Base-by-base conservation (phyloP, 1,140 invertebrate genomes). In the Pseudomyrmex gracilis region DNA sequence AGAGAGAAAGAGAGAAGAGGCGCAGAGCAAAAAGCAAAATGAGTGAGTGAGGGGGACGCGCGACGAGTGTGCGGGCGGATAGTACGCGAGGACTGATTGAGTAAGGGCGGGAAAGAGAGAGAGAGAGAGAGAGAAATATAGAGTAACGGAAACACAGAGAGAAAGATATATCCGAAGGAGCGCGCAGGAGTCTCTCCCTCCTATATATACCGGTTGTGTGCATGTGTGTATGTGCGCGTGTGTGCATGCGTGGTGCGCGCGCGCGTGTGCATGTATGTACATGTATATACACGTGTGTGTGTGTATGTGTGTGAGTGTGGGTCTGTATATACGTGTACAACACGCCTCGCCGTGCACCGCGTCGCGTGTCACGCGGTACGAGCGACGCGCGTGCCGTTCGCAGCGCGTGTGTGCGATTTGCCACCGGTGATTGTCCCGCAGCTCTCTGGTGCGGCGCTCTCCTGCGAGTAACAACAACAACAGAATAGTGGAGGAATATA, bases 111-210 rank as follows among this genome's bases (percentile, higher is more conserved):
- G 43, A 49, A 68, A 7, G 24, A 47, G 10, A 47, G 8, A 71
- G n/a, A 24, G 55, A 71, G 34, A 53, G 12, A 63, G 20, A 49
- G 22, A 10, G 15, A 47, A 1, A n/a, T 34, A 34, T 34, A 34
- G 34, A 34, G 34, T 34, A 17, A 70, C 7, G 10, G 9, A 12
- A 34, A 55, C 10, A 17, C 24, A 66, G 15, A 34, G 47, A 47
- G 34, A 74, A 76, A 85, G 58, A 77, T 61, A 68, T 43, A 9
- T n/a, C 45, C 13, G 57, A 2, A 34, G 49, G 49, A 53, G 55
- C 49, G 51, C n/a, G 43, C 22, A 53, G 22, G 13, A 49, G n/a
- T 34, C 47, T 64, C 17, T 66, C 15, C 12, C 17, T 71, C 1
- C 13, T n/a, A n/a, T 15, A n/a, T 15, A 67, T 34, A 71, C 17